Base-by-base conservation (phyloP, 1,140 invertebrate genomes). In the Pseudomyrmex flavicornis region DNA sequence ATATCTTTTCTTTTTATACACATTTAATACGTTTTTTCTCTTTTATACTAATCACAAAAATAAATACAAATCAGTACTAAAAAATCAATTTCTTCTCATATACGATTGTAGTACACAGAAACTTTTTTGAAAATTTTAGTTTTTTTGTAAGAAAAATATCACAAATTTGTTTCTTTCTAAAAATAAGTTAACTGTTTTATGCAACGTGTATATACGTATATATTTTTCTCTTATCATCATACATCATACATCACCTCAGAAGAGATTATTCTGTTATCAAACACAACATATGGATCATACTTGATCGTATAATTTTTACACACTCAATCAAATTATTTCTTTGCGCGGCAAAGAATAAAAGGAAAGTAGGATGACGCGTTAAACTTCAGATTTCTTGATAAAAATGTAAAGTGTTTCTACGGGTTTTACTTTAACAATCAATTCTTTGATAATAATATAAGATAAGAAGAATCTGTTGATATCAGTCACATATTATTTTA, bases 301-400 rank as follows among this genome's bases (percentile, higher is more conserved):
- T 52, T 76, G 44, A 65, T 63, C 3, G 15, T 65, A 12, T 20
- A 17, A 20, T 52, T 52, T 66, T 77, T 77, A 50, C 13, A 44
- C 65, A 54, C 26, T 54, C 12, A 0, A 26, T 17, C 13, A 56
- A 22, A 12, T 68, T 54, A 46, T 66, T 46, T 20, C 8, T 52
- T 10, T 22, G 10, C 15, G 5, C 10, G n/a, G 46, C 59, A 61
- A 77, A 77, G 1, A 48, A 68, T 56, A 77, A 68, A 77, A 62
- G 13, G 5, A 20, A 61, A 5, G 2, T 4, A 17, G 2, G 8
- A 12, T 20, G 4, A 20, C n/a, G 3, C 10, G 12, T 35, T 62
- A 76, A 74, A 72, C 15, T 52, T 52, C 50, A 50, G 48, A 13
- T 10, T 63, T 1, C 26, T 76, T n/a, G 22, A 5, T 1, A 15